Conservation (phyloP, 92 coral and sea anemone species). For the Chrysogorgia sp. region DNA sequence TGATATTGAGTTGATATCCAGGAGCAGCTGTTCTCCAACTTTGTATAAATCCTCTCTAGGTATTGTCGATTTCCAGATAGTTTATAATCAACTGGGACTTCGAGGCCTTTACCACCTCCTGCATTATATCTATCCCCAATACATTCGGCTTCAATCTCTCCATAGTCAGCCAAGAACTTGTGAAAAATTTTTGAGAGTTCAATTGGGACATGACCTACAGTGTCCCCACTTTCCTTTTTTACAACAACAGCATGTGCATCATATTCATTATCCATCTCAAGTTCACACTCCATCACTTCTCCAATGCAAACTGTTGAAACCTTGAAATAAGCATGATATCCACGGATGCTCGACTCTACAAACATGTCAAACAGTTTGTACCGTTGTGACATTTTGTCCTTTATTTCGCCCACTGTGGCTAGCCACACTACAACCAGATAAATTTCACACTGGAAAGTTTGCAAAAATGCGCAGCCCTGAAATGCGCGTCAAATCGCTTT, state of each 20-base stretch:
- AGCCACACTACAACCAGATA: conserved; percentile 19
- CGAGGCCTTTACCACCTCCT: no score
- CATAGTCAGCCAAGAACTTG: conserved; percentile 30
- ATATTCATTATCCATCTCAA: no score
- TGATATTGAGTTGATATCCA: no score
- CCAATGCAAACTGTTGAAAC: no score
- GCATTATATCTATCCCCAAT: conserved; percentile 52
- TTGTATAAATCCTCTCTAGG: conserved; percentile 55
- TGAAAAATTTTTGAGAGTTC: no score
- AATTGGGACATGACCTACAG: conserved; percentile 24
- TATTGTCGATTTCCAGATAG: no score
- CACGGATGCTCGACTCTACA: no score
- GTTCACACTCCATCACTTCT: no score
- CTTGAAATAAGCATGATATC: no score
- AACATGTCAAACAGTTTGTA: conserved; percentile 38
- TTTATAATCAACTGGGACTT: conserved; percentile 57
- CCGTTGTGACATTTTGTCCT: conserved; percentile 41
- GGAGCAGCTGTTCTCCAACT: conserved; percentile 60
- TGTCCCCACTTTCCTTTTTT: conserved; percentile 2
- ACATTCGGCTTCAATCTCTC: conserved; percentile 48
- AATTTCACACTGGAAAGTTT: no score
- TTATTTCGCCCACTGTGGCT: background rate
- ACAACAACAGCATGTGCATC: conserved; percentile 22
- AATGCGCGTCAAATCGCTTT: no score
- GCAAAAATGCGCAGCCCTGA: no score